Evolutionary conservation across 2,888 invertebrate genomes (phyloP).

Genomic region (Heteromurus nitidus): DNA sequence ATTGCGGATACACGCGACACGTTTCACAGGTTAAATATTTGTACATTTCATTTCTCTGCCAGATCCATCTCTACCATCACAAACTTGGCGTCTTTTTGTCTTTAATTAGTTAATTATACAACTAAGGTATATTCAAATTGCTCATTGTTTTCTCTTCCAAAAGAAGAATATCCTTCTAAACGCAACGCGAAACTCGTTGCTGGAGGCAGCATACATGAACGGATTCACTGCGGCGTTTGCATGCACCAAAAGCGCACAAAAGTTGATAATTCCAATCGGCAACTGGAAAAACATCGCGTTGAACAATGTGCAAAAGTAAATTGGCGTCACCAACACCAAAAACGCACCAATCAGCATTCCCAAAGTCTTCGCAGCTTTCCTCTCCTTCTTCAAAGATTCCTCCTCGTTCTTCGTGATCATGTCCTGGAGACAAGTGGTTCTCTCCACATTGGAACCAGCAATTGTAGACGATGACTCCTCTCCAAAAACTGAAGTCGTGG

Average conservation of each 20-base stretch:
- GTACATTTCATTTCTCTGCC: too few relatives aligned
- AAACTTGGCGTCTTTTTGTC: too few relatives aligned
- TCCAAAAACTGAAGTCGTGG: too few relatives aligned
- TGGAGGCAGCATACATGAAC: conserved; percentile 8
- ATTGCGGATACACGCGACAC: too few relatives aligned
- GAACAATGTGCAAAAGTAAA: background rate
- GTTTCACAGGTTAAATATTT: too few relatives aligned
- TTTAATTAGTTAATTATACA: too few relatives aligned
- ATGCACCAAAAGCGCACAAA: background rate
- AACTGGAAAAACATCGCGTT: background rate
- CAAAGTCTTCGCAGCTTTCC: conserved; percentile 24
- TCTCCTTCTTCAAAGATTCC: background rate
- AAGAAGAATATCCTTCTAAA: background rate
- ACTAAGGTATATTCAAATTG: background rate
- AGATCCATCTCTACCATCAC: too few relatives aligned
- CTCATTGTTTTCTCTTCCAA: background rate
- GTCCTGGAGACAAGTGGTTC: background rate
- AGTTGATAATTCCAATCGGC: too few relatives aligned
- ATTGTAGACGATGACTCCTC: too few relatives aligned
- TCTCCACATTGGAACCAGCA: too few relatives aligned
- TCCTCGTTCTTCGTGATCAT: background rate
- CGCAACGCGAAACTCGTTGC: background rate
- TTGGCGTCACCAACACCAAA: background rate
- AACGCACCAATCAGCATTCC: conserved; percentile 17
- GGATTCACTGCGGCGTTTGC: conserved; percentile 28